Percentiles rank a stretch among this genome's conserved stretches.
Conservation (phyloP, 2,888 invertebrate species). For the Drosophila macrospina region DNA sequence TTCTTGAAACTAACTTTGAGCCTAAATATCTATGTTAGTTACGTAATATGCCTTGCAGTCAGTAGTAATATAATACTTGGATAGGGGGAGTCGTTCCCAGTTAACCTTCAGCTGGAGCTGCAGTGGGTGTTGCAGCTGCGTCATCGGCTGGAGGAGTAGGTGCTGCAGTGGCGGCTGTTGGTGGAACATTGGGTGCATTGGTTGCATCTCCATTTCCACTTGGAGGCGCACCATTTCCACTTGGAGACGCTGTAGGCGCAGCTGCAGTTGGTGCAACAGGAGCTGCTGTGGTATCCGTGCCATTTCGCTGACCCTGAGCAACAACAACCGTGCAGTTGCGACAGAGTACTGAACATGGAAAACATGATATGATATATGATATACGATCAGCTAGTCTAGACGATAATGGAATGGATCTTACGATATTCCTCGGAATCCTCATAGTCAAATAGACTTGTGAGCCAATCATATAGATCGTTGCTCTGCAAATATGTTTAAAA, state of each 20-base stretch:
- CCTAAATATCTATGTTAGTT: not conserved
- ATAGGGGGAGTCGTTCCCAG: not conserved
- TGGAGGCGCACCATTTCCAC: slow-evolving; percentile 18
- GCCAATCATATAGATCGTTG: slow-evolving; percentile 41
- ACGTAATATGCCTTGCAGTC: not conserved
- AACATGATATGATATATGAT: too few relatives aligned
- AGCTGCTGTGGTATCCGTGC: slow-evolving; percentile 1
- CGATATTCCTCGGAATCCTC: slow-evolving; percentile 51
- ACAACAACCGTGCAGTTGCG: slow-evolving; percentile 75
- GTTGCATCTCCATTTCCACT: slow-evolving; percentile 18
- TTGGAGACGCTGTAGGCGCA: slow-evolving; percentile 22
- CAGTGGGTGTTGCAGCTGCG: slow-evolving; percentile 4
- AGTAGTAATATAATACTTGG: not conserved
- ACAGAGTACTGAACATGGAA: slow-evolving; percentile 67
- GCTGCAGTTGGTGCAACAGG: slow-evolving; percentile 27
- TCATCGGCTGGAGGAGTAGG: slow-evolving; percentile 14
- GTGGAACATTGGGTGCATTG: slow-evolving; percentile 20
- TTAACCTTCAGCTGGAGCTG: slow-evolving; percentile 9
- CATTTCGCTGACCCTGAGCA: slow-evolving; percentile 15
- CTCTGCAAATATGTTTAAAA: slow-evolving; percentile 32
- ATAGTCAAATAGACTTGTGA: slow-evolving; percentile 31
- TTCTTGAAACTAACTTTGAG: not conserved
- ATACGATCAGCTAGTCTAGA: not conserved
- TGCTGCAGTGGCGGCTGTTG: slow-evolving; percentile 19
- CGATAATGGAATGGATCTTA: slow-evolving; percentile 24